Conservation (phyloP, 2,113 vertebrate genomes). For the Pollachius pollachius region DNA sequence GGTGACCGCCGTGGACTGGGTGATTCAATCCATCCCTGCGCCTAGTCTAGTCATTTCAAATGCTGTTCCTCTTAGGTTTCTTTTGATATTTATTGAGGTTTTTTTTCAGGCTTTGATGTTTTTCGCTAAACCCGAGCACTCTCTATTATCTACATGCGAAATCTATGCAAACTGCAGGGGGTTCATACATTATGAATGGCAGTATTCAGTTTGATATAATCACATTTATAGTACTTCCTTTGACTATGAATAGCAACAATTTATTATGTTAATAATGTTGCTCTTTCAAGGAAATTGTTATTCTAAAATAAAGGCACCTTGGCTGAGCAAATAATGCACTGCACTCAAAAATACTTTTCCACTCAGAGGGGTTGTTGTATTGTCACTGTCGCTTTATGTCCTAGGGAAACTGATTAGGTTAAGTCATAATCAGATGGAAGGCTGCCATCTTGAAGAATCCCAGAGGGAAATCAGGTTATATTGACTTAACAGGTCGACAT, state of each 20-base stretch:
- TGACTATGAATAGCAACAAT: too few relatives aligned
- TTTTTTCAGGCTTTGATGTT: too few relatives aligned
- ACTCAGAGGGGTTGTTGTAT: constrained; percentile 10
- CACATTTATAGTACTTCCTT: too few relatives aligned
- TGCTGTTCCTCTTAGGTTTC: constrained; percentile 3
- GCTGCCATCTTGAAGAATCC: constrained; percentile 47
- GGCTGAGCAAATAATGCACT: background rate
- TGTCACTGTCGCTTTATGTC: constrained; percentile 10
- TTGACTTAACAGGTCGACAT: constrained; percentile 40
- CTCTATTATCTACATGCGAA: too few relatives aligned
- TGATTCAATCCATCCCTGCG: too few relatives aligned
- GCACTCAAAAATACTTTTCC: constrained; percentile 26
- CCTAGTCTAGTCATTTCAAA: constrained; percentile 12
- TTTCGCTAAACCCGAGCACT: too few relatives aligned
- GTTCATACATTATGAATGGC: background rate
- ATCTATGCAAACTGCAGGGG: background rate
- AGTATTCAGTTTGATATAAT: too few relatives aligned
- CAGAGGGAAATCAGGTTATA: constrained; percentile 51
- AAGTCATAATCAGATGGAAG: constrained; percentile 50
- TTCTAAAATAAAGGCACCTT: background rate
- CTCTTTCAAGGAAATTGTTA: too few relatives aligned
- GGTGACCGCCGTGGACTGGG: constrained; percentile 26
- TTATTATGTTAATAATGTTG: too few relatives aligned
- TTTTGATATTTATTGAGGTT: background rate
- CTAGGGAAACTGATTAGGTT: constrained; percentile 41